phyloP scores from a whole-genome alignment of 2,888 invertebrate genomes.

The Drosophila quinaria region DNA sequence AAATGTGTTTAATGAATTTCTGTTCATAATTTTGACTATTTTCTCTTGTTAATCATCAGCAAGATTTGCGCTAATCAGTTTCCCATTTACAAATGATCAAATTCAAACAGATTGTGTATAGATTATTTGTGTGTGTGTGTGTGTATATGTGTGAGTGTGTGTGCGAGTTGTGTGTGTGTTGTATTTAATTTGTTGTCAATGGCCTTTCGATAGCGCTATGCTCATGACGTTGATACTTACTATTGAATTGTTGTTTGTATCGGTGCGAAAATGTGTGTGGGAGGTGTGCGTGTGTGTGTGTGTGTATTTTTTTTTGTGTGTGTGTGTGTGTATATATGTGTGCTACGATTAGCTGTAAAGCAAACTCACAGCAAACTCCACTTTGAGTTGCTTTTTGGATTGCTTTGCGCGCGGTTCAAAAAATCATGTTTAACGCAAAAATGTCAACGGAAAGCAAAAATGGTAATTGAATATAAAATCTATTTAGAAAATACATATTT shows the following conservation, averaged over 20 bases:
- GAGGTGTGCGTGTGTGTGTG: conserved; percentile 1
- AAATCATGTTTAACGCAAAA: conserved; percentile 6
- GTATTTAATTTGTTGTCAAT: conserved; percentile 27
- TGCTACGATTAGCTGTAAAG: conserved; percentile 59
- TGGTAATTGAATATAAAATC: conserved; percentile 51
- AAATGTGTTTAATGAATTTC: background rate
- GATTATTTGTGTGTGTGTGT: background rate
- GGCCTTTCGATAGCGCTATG: conserved; percentile 6
- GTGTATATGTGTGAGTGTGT: background rate
- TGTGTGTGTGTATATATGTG: conserved; percentile 17
- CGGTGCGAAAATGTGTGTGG: conserved; percentile 3
- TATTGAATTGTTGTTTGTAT: conserved; percentile 17
- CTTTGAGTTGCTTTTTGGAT: conserved; percentile 48
- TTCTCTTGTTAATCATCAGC: background rate
- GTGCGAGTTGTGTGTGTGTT: background rate
- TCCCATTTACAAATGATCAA: conserved; percentile 14
- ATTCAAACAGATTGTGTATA: conserved; percentile 1
- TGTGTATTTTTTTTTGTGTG: conserved; percentile 12
- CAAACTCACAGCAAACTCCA: conserved; percentile 8
- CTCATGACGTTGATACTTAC: conserved; percentile 29
- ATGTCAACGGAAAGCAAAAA: conserved; percentile 65
- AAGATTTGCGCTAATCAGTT: conserved; percentile 17
- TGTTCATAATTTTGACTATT: background rate
- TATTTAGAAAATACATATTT: too few species aligned
- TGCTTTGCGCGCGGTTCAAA: conserved; percentile 39